A percentile compares a stretch with the other conserved stretches of the same genome.
These are phyloP conservation scores for Stenodema calcarata DNA, from an alignment of 2,888 invertebrate genomes.

Conservation along the genomic window DNA sequence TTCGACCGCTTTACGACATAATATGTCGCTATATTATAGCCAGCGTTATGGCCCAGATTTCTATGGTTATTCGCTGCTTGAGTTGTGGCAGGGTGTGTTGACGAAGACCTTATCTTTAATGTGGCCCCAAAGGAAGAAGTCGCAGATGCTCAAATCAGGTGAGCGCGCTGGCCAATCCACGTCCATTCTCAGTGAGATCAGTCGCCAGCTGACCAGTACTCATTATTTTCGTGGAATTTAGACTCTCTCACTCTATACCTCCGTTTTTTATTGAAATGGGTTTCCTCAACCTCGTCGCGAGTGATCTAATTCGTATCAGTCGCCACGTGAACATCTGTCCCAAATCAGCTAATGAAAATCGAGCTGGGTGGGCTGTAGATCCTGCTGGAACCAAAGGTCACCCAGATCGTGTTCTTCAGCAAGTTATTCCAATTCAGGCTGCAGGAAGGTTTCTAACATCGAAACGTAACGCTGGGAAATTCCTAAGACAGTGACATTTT, in stretches of 20 bases:
- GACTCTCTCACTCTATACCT: no score
- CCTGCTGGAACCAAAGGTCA: not conserved
- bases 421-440: not conserved
- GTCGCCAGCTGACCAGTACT: no score
- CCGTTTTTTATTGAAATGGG: no score
- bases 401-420: not conserved
- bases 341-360: not conserved
- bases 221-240: no score
- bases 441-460: not conserved
- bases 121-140: constrained; percentile 10
- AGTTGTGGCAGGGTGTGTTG: no score
- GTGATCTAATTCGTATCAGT: no score
- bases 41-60: no score
- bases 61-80: no score
- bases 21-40: no score
- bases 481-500: not conserved
- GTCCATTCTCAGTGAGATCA: constrained; percentile 24
- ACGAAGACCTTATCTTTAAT: constrained; percentile 15
- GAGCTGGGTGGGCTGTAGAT: not conserved
- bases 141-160: constrained; percentile 17
- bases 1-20: no score
- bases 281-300: no score
- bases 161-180: constrained; percentile 28
- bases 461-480: not conserved
- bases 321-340: constrained; percentile 15